Evolutionary conservation across 2,888 invertebrate genomes (phyloP).

Genomic region (Pammene fasciana): DNA sequence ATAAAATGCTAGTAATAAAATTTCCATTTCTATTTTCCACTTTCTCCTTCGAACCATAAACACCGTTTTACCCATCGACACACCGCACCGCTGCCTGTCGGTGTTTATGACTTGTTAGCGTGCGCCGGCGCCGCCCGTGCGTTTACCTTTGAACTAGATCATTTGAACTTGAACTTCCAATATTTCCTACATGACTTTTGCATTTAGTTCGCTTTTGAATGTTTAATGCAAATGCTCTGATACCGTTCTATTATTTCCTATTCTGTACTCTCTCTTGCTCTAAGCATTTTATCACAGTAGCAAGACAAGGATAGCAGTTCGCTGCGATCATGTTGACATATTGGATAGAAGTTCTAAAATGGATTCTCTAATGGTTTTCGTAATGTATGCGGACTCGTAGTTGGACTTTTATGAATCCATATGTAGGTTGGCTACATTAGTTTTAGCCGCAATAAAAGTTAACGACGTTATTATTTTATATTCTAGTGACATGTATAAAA

Average conservation of each 20-base stretch:
- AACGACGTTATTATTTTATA: slow-evolving; percentile 21
- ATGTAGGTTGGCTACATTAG: slow-evolving; percentile 23
- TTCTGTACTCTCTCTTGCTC: not conserved
- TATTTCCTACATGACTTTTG: slow-evolving; percentile 45
- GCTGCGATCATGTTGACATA: slow-evolving; percentile 16
- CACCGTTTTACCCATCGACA: slow-evolving; percentile 1
- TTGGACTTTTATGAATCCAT: slow-evolving; percentile 24
- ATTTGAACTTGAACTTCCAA: slow-evolving; percentile 58
- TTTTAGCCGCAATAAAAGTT: slow-evolving; percentile 20
- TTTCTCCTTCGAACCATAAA: slow-evolving; percentile 19
- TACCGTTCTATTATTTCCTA: slow-evolving; percentile 29
- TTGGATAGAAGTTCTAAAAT: slow-evolving; percentile 9
- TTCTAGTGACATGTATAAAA: slow-evolving; percentile 1
- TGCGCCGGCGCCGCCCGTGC: slow-evolving; percentile 49
- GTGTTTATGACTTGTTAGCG: slow-evolving; percentile 54
- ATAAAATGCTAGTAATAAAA: not conserved
- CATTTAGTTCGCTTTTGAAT: slow-evolving; percentile 36
- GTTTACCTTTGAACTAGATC: slow-evolving; percentile 62
- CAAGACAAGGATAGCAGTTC: slow-evolving; percentile 3
- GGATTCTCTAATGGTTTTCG: slow-evolving; percentile 19
- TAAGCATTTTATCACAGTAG: not conserved
- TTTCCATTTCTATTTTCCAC: slow-evolving; percentile 12
- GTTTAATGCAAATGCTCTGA: slow-evolving; percentile 35
- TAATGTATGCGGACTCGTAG: slow-evolving; percentile 13
- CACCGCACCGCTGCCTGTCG: slow-evolving; percentile 28